phyloP scores from a whole-genome alignment of 2,113 vertebrate species.

The Aplodontia rufa region DNA sequence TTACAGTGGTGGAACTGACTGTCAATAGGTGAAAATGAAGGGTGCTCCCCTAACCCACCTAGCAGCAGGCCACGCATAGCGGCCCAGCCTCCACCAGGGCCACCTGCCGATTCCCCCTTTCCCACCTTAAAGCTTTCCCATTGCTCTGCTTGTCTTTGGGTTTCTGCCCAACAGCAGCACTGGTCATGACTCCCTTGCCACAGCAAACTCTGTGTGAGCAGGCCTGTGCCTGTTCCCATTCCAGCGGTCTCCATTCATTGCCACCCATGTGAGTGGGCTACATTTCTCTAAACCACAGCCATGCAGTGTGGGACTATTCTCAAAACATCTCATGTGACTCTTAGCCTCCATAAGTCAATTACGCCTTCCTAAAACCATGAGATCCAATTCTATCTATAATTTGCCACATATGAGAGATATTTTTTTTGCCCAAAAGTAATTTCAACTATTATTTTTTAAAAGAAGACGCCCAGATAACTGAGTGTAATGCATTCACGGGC shows the following conservation, averaged over 20 bases:
- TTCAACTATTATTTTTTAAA: background rate
- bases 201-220: background rate
- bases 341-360: background rate
- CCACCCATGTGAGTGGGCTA: background rate
- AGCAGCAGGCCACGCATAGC: no score
- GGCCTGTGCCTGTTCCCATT: background rate
- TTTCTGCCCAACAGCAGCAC: constrained; percentile 2
- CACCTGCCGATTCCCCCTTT: background rate
- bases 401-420: background rate
- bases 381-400: background rate
- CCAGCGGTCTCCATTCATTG: background rate
- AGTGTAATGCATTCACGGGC: background rate
- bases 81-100: background rate
- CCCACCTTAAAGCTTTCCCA: background rate
- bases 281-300: background rate
- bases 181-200: background rate
- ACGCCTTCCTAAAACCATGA: background rate
- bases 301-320: background rate
- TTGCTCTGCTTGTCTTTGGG: background rate
- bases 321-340: background rate
- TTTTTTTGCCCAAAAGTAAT: constrained; percentile 33
- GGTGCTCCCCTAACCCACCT: background rate
- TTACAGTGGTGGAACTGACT: background rate
- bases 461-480: background rate
- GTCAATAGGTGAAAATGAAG: background rate